Conservation (phyloP, 2,888 invertebrate genomes). For the Conus canariensis region DNA sequence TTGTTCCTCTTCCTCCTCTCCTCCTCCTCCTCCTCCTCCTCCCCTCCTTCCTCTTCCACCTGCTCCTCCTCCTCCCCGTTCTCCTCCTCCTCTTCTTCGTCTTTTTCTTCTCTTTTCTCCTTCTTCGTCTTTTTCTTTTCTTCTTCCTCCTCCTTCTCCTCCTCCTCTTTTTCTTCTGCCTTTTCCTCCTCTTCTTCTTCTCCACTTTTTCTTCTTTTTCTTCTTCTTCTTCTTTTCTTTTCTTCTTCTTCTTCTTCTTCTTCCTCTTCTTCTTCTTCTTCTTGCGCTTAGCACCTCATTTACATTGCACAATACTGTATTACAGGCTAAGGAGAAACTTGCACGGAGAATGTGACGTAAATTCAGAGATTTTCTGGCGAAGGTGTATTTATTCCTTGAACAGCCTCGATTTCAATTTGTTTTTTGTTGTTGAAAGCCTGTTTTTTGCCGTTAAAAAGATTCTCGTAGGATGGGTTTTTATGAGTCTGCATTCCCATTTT, state of each 20-base stretch:
- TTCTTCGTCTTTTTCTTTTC: too few relatives aligned
- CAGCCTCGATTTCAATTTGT: background rate
- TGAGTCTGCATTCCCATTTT: background rate
- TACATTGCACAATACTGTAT: background rate
- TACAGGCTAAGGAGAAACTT: background rate
- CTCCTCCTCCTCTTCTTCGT: too few relatives aligned
- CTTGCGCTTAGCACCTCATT: background rate
- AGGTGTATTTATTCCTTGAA: background rate
- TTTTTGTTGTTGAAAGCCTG: background rate
- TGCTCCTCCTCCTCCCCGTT: background rate
- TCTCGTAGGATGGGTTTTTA: background rate
- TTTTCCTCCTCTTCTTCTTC: too few relatives aligned
- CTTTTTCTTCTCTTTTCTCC: too few relatives aligned
- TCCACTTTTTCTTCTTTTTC: too few relatives aligned
- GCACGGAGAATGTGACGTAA: background rate
- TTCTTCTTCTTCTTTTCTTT: too few relatives aligned
- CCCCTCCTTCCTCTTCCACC: background rate
- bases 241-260: too few relatives aligned
- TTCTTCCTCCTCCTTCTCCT: too few relatives aligned
- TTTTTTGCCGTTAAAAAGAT: constrained; percentile 17
- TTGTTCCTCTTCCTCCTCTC: background rate
- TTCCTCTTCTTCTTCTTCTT: too few relatives aligned
- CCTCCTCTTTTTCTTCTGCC: too few relatives aligned
- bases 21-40: background rate
- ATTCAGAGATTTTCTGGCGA: constrained; percentile 5